Conservation (phyloP, 2,797 vertebrate species). For the Cryptoprocta ferox region DNA sequence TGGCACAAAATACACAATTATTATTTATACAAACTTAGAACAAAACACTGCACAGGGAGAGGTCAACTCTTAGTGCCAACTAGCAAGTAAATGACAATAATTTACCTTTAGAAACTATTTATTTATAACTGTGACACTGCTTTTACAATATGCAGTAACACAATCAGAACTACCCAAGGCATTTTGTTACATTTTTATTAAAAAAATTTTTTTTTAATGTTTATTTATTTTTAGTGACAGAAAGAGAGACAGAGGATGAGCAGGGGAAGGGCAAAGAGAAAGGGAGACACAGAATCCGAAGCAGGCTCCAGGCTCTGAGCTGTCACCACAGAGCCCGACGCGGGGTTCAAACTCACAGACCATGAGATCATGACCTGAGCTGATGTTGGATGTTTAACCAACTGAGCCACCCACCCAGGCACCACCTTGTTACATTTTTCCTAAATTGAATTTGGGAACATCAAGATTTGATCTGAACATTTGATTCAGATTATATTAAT, state of each 20-base stretch:
- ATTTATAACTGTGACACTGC: slow-evolving; percentile 86
- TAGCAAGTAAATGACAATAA: slow-evolving; percentile 91
- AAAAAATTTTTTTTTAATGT: too few species aligned
- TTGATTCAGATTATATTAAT: slow-evolving; percentile 84
- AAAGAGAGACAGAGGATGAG: too few species aligned
- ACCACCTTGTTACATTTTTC: slow-evolving; percentile 85
- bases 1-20: slow-evolving; percentile 91
- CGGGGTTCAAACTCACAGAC: too few species aligned
- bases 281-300: too few species aligned
- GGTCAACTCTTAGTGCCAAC: slow-evolving; percentile 94
- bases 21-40: slow-evolving; percentile 90
- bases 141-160: slow-evolving; percentile 92
- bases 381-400: too few species aligned
- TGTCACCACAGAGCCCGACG: too few species aligned
- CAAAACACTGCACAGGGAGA: slow-evolving; percentile 92
- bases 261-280: too few species aligned
- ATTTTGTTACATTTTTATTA: slow-evolving; percentile 87
- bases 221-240: too few species aligned
- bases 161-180: slow-evolving; percentile 87
- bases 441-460: slow-evolving; percentile 88
- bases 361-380: too few species aligned
- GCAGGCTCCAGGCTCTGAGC: too few species aligned
- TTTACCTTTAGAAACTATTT: slow-evolving; percentile 90
- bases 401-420: too few species aligned
- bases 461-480: neutral